Evolutionary conservation across 1,140 invertebrate species (phyloP), one percentile per base, ranked within the genome.

Genomic region (Drosophila fuyamai): DNA sequence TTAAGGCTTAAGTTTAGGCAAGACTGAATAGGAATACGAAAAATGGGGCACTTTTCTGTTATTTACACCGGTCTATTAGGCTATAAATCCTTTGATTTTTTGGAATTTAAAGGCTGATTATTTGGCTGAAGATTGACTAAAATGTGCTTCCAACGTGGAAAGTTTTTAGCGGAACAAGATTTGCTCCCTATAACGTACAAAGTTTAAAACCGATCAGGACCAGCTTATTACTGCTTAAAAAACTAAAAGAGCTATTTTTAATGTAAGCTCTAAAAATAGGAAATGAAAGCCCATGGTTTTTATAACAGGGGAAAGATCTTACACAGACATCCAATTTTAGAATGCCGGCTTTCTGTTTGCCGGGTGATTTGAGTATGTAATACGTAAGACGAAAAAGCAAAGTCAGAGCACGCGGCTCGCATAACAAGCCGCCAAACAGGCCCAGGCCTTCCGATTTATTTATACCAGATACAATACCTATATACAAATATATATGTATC

Each of bases 371-470:
- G 57, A 46, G 35, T 53, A 54, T 62, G 58, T 78, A 70, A 85
- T 60, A 77, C 76, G 14, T 59, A 85, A 84, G 81, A 77, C 74
- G 66, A 84, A 84, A 74, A 84, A 27, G 58, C 51, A 40, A 48
- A 70, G 62, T 50, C 66, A 36, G 53, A 66, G 73, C 81, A 73
- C 46, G 63, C 59, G 81, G 68, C 60, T 60, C 38, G 71, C 76
- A 75, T 79, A 83, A 76, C 75, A 79, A 56, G 56, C 61, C 70
- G 47, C 71, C 68, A 71, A 73, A 70, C 80, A 72, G 81, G 80
- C 74, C 77, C 61, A 57, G 72, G 51, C 73, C 76, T 58, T 86
- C 81, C 81, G 82, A 85, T 85, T 85, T 86, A 86, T 86, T 86
- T 79, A 67, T 68, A 86, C 60, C 57, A 74, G 65, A 81, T 85